Percentiles rank a stretch among this genome's conserved stretches.
Evolutionary conservation across 2,113 vertebrate species (phyloP).

Genomic region (Muscicapa adusta): DNA sequence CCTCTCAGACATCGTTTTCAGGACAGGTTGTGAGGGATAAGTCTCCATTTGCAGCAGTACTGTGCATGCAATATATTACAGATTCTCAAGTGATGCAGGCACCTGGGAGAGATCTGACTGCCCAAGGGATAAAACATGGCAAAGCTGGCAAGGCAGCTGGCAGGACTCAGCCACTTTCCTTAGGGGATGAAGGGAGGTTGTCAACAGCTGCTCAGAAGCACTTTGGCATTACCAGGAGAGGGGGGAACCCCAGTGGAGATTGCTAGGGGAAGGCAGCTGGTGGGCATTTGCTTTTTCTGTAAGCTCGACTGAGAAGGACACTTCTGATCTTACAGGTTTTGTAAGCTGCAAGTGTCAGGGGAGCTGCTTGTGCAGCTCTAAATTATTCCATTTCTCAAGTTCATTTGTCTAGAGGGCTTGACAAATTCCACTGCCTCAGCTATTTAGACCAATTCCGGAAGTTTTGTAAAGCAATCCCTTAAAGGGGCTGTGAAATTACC

Average conservation of each 20-base stretch:
- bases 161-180: neutral
- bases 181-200: neutral
- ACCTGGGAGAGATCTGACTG: neutral
- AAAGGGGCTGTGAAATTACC: neutral
- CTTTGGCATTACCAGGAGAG: neutral
- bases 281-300: neutral
- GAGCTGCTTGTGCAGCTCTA: neutral
- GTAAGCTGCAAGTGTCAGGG: neutral
- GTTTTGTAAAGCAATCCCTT: neutral
- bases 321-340: neutral
- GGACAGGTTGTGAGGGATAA: neutral
- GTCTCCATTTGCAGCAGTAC: neutral
- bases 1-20: neutral
- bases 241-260: neutral
- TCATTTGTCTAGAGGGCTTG: neutral
- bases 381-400: neutral
- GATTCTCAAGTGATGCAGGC: neutral
- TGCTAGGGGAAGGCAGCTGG: neutral
- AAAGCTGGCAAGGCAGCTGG: neutral
- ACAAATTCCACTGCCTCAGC: neutral
- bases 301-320: neutral
- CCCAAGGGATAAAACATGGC: neutral
- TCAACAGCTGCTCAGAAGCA: neutral
- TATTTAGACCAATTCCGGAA: neutral
- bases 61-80: fast-evolving